These are phyloP conservation scores for Austrolebias charrua DNA, from an alignment of 2,797 vertebrate genomes.

Conservation along the genomic window DNA sequence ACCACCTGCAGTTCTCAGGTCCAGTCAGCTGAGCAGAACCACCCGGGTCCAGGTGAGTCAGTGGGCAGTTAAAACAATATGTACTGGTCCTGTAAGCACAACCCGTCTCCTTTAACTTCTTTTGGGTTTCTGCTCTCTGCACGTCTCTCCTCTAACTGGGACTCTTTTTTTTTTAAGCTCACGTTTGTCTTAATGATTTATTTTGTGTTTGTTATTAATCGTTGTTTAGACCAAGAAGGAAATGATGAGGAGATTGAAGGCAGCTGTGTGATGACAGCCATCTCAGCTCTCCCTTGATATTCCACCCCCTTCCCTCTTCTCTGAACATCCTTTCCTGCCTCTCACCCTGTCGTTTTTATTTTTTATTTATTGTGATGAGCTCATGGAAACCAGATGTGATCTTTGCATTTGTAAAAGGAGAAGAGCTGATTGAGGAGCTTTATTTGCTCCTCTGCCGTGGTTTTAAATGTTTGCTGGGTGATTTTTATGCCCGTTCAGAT, in stretches of 20 bases:
- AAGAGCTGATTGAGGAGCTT: slow-evolving; percentile 13
- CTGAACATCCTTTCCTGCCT: slow-evolving; percentile 12
- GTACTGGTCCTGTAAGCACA: slow-evolving; percentile 62
- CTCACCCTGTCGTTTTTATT: slow-evolving; percentile 2
- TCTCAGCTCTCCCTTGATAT: slow-evolving; percentile 40
- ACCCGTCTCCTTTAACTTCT: slow-evolving; percentile 9
- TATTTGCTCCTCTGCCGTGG: slow-evolving; percentile 6
- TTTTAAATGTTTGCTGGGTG: slow-evolving; percentile 35
- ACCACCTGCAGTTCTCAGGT: slow-evolving; percentile 47
- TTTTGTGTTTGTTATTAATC: neutral
- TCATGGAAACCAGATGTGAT: slow-evolving; percentile 77
- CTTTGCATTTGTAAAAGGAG: slow-evolving; percentile 37
- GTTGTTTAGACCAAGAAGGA: slow-evolving; percentile 11
- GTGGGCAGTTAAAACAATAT: slow-evolving; percentile 66
- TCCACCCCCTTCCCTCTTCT: slow-evolving; percentile 32
- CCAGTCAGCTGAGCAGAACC: slow-evolving; percentile 53
- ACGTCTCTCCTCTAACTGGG: slow-evolving; percentile 22
- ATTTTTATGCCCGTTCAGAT: slow-evolving; percentile 36
- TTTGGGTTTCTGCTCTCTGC: slow-evolving; percentile 60
- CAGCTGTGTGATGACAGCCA: slow-evolving; percentile 18
- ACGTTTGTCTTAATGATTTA: slow-evolving; percentile 2
- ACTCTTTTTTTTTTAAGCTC: slow-evolving; percentile 8
- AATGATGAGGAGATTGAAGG: slow-evolving; percentile 20
- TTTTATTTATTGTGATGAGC: slow-evolving; percentile 55
- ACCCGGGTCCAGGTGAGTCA: slow-evolving; percentile 51